These are phyloP conservation scores for Mechanitis messenoides DNA, from an alignment of 2,888 invertebrate genomes.

Conservation along the genomic window DNA sequence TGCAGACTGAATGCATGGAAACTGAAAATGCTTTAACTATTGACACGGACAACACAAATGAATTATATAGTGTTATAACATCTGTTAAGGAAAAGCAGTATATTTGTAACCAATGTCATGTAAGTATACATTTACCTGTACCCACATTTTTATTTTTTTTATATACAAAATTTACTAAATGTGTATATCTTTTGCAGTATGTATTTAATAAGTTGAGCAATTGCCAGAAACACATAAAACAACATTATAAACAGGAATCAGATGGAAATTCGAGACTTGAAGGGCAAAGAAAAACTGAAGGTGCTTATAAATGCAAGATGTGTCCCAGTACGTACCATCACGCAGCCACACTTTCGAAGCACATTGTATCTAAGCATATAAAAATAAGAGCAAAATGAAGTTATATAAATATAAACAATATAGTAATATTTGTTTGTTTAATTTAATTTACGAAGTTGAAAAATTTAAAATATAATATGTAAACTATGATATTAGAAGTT, in stretches of 20 bases:
- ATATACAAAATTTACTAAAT: too few species aligned
- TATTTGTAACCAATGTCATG: constrained; percentile 54
- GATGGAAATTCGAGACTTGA: constrained; percentile 14
- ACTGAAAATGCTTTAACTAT: constrained; percentile 43
- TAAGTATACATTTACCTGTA: constrained; percentile 36
- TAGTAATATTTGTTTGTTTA: neutral
- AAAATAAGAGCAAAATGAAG: constrained; percentile 33
- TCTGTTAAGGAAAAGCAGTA: constrained; percentile 44
- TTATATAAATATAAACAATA: constrained; percentile 9
- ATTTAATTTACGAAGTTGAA: neutral
- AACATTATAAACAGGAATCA: constrained; percentile 37
- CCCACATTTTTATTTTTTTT: too few species aligned
- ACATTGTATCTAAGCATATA: constrained; percentile 60
- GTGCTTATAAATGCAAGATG: constrained; percentile 54
- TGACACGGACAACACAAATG: constrained; percentile 39
- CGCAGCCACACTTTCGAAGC: constrained; percentile 56
- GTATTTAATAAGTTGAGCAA: constrained; percentile 48
- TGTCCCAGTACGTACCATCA: constrained; percentile 56
- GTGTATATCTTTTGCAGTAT: constrained; percentile 41
- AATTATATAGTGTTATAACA: constrained; percentile 37
- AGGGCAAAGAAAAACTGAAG: constrained; percentile 8
- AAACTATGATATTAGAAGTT: too few species aligned
- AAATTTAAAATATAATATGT: too few species aligned
- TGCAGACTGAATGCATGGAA: constrained; percentile 48
- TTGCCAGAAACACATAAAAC: constrained; percentile 53